Percentiles rank a stretch among this genome's conserved stretches.
Conservation (phyloP, 2,888 invertebrate species). For the Meloe dianella region DNA sequence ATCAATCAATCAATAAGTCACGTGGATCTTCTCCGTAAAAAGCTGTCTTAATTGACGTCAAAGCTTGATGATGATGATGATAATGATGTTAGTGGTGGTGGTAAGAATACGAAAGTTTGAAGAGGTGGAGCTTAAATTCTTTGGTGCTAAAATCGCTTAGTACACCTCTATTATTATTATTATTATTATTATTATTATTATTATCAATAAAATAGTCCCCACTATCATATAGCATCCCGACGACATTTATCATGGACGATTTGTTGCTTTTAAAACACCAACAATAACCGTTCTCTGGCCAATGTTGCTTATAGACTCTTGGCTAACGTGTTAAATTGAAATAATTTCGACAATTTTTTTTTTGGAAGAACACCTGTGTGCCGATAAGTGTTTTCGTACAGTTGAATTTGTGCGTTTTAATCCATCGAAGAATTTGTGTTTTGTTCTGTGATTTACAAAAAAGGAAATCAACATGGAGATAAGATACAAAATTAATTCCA, state of each 20-base stretch:
- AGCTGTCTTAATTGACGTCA: no score
- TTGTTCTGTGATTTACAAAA: no score
- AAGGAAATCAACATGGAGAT: constrained; percentile 25
- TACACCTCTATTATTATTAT: background rate
- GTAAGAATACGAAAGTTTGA: no score
- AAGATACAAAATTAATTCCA: constrained; percentile 28
- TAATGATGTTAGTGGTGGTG: no score
- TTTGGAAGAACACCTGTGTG: no score
- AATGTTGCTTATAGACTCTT: constrained; percentile 16
- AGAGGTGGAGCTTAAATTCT: no score
- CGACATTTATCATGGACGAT: constrained; percentile 15
- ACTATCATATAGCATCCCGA: constrained; percentile 18
- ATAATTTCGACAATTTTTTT: background rate
- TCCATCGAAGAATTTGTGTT: background rate
- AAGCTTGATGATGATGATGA: no score
- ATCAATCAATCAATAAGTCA: no score
- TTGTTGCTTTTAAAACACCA: constrained; percentile 25
- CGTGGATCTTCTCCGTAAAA: no score
- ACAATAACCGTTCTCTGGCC: constrained; percentile 20
- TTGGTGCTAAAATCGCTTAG: background rate
- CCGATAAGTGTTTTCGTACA: background rate
- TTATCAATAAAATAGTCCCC: background rate
- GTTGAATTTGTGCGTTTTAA: no score
- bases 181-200: background rate
- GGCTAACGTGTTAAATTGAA: background rate